These are phyloP conservation scores for Eupeodes corollae DNA, from an alignment of 1,140 invertebrate genomes.

Conservation along the genomic window DNA sequence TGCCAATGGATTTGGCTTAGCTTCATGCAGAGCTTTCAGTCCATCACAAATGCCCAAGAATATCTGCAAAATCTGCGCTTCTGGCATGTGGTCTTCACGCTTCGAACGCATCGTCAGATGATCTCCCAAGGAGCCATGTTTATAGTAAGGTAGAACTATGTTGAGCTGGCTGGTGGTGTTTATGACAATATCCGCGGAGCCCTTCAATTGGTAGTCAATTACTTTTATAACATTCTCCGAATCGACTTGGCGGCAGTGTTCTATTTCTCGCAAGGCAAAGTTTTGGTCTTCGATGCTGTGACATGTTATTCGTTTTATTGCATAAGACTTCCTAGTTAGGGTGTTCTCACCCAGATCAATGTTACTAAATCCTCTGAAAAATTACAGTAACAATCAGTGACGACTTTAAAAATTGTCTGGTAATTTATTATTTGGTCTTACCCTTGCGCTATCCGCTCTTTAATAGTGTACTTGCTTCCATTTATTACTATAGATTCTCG, in stretches of 20 bases:
- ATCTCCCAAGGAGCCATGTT: conserved; percentile 65
- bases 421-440: conserved; percentile 35
- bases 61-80: conserved; percentile 54
- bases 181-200: conserved; percentile 49
- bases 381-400: conserved; percentile 1
- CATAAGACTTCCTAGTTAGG: conserved; percentile 59
- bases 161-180: conserved; percentile 62
- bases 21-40: conserved; percentile 61
- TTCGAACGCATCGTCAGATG: conserved; percentile 51
- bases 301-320: conserved; percentile 71
- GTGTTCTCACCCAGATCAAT: conserved; percentile 68
- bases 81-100: conserved; percentile 48
- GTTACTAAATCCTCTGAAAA: conserved; percentile 69
- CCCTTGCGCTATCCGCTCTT: conserved; percentile 68
- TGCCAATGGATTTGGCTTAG: conserved; percentile 59
- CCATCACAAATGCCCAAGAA: conserved; percentile 67
- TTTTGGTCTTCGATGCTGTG: conserved; percentile 69
- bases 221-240: conserved; percentile 70
- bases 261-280: conserved; percentile 61
- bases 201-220: conserved; percentile 54
- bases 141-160: conserved; percentile 68
- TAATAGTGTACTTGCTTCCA: conserved; percentile 54
- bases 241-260: conserved; percentile 56
- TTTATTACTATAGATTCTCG: conserved; percentile 63
- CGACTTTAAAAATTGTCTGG: conserved; percentile 1